Evolutionary conservation across 2,797 vertebrate species (phyloP), one percentile per base, ranked within the genome.

Genomic region (Urophycis tenuis): DNA sequence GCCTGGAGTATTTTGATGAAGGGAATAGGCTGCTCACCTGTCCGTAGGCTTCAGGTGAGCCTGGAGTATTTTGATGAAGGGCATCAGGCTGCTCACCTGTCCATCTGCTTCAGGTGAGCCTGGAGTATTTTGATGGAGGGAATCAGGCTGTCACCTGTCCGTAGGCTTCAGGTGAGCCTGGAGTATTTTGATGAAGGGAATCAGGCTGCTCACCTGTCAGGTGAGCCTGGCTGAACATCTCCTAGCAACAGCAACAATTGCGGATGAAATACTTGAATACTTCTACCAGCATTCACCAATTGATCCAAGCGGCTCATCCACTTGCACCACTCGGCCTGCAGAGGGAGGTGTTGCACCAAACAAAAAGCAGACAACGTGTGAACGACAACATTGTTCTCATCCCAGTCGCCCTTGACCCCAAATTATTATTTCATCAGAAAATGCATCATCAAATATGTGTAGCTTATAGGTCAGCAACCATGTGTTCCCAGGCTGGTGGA

Each of bases 151-250:
- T 72, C 85, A 89, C 25, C 81, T 97, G 86, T 81, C 87, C 73
- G 89, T 96, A 74, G 96, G 96, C 77, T 93, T 90, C 88, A 94
- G 95, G 96, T 96, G 88, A 89, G 74, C 31, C 22, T 95, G 64
- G 69, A 86, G 22, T 88, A 95, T 36, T 81, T 82, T 1, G 94
- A 95, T 85, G 22, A 79, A 2, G 90, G 93, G 30, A 32, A 79
- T 5, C 87, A 93, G 77, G 87, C 81, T 3, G 72, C 94, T 72
- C 85, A 89, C 25, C 81, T 97, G 86, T 90, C 88, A 94, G 95
- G 96, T 96, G 88, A 89, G 74, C 31, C 22, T 95, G 64, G 69
- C n/a, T 45, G 3, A 45, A 45, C 11, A 14, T 19, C 19, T 53
- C 45, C 45, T 19, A 53, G 1, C 9, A 60, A 60, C 53, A n/a